Base-by-base conservation (phyloP, 2,888 invertebrate genomes). In the Amphipyra berbera region DNA sequence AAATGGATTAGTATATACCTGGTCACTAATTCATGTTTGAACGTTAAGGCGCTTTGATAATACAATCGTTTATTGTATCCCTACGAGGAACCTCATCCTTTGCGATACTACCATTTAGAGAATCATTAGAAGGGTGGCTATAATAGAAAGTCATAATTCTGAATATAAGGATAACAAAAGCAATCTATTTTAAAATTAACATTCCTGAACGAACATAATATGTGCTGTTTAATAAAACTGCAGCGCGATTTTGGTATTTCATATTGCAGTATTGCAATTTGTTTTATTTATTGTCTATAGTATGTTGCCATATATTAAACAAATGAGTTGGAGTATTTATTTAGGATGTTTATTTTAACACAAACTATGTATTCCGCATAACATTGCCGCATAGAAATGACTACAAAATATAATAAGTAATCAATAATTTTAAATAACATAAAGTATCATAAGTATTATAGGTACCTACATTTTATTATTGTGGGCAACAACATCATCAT, bases 161-260 rank as follows among this genome's bases (percentile, higher is more conserved):
- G 38, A 57, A 35, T n/a, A 33, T 35, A 53, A 41, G 13, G 14
- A 41, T 44, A 59, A 45, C 55, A 59, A 55, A 55, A 47, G 64
- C 40, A 50, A 63, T 68, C 5, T 44, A 57, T 70, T 70, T 70
- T 65, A 21, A 47, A 58, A 70, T 41, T 8, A 48, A 46, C 60
- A 33, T 65, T 61, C 40, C 12, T 27, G 54, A 41, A 54, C 57
- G n/a, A n/a, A n/a, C n/a, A n/a, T n/a, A n/a, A 68, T 52, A 46
- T 53, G 55, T 35, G 38, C 21, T 8, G 48, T 33, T 45, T 44
- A n/a, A 13, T 27, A 52, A 30, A 15, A 40, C 33, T 41, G 33
- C 50, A 52, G 33, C 44, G 37, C 12, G 3, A 42, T 35, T n/a
- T 30, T 47, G 7, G 21, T 14, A 10, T 54, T 21, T 15, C 27